A percentile compares a stretch with the other conserved stretches of the same genome.
phyloP scores from a whole-genome alignment of 2,888 invertebrate genomes.

The Aphidius colemani region DNA sequence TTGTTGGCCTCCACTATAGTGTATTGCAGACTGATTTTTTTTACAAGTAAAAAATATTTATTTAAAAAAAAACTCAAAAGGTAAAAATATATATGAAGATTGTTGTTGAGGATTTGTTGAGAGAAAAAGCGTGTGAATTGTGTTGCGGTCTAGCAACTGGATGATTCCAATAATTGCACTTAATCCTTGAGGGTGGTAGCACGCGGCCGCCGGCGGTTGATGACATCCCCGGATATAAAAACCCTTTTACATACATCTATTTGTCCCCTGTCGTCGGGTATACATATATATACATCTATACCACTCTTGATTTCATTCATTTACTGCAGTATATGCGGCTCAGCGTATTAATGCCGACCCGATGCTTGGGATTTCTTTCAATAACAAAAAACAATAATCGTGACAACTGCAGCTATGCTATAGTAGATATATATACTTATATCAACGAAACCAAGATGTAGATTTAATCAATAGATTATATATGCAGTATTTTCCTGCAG shows the following conservation, averaged over 20 bases:
- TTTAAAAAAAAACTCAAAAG: too few relatives aligned
- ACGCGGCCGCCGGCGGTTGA: constrained; percentile 45
- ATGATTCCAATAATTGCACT: constrained; percentile 56
- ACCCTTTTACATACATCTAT: constrained; percentile 24
- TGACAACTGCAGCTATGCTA: too few relatives aligned
- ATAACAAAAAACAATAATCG: constrained; percentile 40
- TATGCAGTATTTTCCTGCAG: constrained; percentile 11
- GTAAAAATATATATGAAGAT: too few relatives aligned
- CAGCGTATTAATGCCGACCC: constrained; percentile 33
- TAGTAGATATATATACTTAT: too few relatives aligned
- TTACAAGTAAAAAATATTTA: too few relatives aligned
- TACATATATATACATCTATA: too few relatives aligned
- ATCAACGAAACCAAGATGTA: too few relatives aligned
- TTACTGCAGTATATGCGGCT: too few relatives aligned
- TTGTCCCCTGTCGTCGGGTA: too few relatives aligned
- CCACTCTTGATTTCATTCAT: too few relatives aligned
- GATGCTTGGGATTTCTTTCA: constrained; percentile 50
- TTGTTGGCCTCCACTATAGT: constrained; percentile 20
- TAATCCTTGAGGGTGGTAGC: constrained; percentile 53
- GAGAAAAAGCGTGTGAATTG: constrained; percentile 49
- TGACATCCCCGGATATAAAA: constrained; percentile 34
- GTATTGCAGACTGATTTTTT: too few relatives aligned
- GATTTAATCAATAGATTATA: not conserved
- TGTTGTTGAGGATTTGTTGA: not conserved
- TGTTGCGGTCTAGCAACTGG: constrained; percentile 45